These are phyloP conservation scores for Neogale vison DNA, from an alignment of 2,113 vertebrate genomes.

Conservation along the genomic window DNA sequence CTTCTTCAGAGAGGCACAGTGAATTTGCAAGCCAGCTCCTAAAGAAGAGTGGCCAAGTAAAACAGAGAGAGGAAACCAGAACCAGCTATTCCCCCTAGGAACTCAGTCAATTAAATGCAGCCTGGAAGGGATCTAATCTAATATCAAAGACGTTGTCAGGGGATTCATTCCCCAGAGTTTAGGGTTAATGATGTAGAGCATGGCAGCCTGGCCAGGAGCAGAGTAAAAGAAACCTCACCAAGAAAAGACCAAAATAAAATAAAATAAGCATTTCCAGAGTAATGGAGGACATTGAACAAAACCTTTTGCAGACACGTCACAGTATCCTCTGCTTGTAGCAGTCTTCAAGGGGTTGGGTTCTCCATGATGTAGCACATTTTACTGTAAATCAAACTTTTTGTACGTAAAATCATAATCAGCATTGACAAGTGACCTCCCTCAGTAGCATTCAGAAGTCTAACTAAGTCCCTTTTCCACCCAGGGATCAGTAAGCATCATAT, in stretches of 20 bases:
- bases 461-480: background rate
- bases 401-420: background rate
- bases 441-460: background rate
- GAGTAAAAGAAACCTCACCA: conserved; percentile 62
- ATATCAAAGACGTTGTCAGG: conserved; percentile 85
- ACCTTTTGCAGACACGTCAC: conserved; percentile 8
- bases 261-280: conserved; percentile 57
- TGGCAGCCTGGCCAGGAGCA: conserved; percentile 79
- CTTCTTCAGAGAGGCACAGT: conserved; percentile 51
- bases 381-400: background rate
- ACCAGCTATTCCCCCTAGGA: conserved; percentile 72
- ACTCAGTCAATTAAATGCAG: conserved; percentile 86
- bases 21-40: conserved; percentile 76
- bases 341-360: background rate
- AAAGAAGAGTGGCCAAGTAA: conserved; percentile 73
- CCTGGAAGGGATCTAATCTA: conserved; percentile 84
- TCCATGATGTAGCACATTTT: background rate
- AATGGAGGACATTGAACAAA: conserved; percentile 48
- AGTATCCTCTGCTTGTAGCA: background rate
- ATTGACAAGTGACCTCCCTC: background rate
- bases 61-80: conserved; percentile 64
- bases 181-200: conserved; percentile 86
- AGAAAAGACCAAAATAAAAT: conserved; percentile 67
- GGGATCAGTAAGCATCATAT: background rate
- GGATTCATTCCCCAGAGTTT: conserved; percentile 82